These are phyloP conservation scores for Gastrophysa polygoni DNA, from an alignment of 2,888 invertebrate species.

Conservation along the genomic window DNA sequence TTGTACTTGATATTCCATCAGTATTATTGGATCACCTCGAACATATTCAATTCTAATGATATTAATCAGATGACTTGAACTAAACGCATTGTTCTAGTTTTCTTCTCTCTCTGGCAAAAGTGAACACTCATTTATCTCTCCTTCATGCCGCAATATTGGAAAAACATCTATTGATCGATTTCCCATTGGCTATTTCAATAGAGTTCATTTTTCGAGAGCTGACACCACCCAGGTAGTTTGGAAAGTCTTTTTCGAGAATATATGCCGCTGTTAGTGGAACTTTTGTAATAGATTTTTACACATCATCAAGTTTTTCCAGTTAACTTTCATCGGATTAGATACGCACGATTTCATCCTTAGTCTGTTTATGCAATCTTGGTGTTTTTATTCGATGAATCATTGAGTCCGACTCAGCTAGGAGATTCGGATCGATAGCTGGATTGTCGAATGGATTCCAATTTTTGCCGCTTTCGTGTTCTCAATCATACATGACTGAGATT, in stretches of 20 bases:
- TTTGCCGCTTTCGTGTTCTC: too few species aligned
- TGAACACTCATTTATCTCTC: too few species aligned
- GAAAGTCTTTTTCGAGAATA: constrained; percentile 13
- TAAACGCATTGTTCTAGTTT: too few species aligned
- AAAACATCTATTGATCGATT: neutral
- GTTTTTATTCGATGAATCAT: neutral
- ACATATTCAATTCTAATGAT: too few species aligned
- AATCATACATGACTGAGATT: too few species aligned
- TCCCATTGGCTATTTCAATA: neutral
- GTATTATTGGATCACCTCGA: too few species aligned
- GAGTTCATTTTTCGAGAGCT: neutral
- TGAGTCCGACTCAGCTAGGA: too few species aligned
- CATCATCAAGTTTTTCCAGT: constrained; percentile 24
- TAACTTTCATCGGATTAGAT: neutral
- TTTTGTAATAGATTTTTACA: constrained; percentile 26
- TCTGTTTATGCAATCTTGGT: neutral
- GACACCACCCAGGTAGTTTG: constrained; percentile 15
- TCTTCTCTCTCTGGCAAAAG: too few species aligned
- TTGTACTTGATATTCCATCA: too few species aligned
- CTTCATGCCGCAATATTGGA: neutral
- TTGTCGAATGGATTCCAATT: too few species aligned
- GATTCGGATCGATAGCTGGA: too few species aligned
- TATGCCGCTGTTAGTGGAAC: constrained; percentile 15
- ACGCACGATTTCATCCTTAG: neutral
- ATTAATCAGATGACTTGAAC: too few species aligned